Evolutionary conservation across 1,140 invertebrate genomes (phyloP).

Genomic region (Meteorus sp.): DNA sequence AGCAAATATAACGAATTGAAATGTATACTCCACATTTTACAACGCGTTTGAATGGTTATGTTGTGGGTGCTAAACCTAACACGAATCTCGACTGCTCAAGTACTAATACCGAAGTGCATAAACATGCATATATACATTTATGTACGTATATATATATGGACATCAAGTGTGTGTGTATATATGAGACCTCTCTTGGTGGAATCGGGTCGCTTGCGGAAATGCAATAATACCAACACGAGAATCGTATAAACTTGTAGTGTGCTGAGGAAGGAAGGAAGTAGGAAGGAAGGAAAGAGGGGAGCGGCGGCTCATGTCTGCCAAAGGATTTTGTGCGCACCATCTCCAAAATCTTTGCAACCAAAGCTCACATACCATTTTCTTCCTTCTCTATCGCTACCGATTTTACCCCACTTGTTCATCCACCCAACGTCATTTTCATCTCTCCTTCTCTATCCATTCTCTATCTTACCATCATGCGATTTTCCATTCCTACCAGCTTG

Average conservation of each 20-base stretch:
- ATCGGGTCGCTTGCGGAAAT: conserved; percentile 20
- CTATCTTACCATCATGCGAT: conserved; percentile 3
- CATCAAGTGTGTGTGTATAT: background rate
- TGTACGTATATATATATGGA: no score
- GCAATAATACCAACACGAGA: conserved; percentile 27
- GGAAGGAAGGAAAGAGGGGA: conserved; percentile 3
- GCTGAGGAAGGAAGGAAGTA: background rate
- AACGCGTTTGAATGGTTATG: background rate
- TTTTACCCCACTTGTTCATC: background rate
- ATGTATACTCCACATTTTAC: no score
- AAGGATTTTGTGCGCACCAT: background rate
- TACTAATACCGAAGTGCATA: conserved; percentile 1
- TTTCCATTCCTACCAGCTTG: conserved; percentile 23
- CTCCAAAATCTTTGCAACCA: conserved; percentile 4
- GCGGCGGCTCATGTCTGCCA: background rate
- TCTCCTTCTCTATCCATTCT: background rate
- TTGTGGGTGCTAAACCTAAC: background rate
- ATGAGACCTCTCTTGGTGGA: background rate
- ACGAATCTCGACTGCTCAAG: background rate
- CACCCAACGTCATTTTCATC: background rate
- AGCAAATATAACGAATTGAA: no score
- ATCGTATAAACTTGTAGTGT: conserved; percentile 23
- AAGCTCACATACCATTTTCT: background rate
- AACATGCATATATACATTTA: background rate
- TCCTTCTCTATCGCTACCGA: background rate